A percentile compares a stretch with the other conserved stretches of the same genome.
Conservation (phyloP, 2,113 vertebrate species). For the Motacilla alba region DNA sequence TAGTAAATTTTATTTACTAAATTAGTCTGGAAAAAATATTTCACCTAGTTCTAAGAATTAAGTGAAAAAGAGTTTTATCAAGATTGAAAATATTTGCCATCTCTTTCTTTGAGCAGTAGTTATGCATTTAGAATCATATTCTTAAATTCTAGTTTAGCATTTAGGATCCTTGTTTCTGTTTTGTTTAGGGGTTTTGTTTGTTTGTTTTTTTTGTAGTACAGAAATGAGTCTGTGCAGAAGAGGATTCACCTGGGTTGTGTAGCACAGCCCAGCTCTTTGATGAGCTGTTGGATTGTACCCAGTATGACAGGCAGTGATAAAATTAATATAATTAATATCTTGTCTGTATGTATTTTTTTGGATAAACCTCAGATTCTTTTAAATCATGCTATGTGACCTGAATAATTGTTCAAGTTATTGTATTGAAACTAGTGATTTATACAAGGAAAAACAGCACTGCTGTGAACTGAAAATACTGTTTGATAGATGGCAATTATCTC, state of each 20-base stretch:
- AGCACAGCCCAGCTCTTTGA: background rate
- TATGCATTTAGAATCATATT: background rate
- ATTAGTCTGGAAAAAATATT: background rate
- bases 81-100: background rate
- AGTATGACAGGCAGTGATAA: background rate
- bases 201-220: background rate
- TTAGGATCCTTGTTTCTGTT: accelerated
- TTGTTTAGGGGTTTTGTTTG: background rate
- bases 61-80: background rate
- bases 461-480: background rate
- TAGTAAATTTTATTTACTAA: background rate
- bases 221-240: background rate
- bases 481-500: background rate
- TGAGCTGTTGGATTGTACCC: background rate
- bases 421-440: background rate
- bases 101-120: background rate
- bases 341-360: background rate
- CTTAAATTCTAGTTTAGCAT: background rate
- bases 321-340: background rate
- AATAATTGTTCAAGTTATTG: background rate
- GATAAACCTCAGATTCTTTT: slow-evolving; percentile 2
- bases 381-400: background rate
- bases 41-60: background rate
- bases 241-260: background rate
- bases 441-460: background rate